phyloP scores from a whole-genome alignment of 2,797 vertebrate genomes.

The Semaprochilodus insignis region DNA sequence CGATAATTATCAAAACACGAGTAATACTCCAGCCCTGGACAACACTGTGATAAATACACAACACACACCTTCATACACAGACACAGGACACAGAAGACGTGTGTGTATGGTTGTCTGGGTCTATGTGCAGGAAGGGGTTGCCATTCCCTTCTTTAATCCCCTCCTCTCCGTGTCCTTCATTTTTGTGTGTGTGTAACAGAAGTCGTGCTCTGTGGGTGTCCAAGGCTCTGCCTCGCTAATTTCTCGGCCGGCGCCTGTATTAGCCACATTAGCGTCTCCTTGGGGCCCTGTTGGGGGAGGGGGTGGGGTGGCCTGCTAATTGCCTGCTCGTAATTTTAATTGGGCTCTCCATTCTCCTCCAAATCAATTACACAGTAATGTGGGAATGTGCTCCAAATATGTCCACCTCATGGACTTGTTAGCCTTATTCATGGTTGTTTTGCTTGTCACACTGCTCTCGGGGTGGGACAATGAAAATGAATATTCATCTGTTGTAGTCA shows the following conservation, averaged over 20 bases:
- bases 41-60: no score
- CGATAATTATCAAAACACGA: no score
- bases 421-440: background rate
- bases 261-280: constrained; percentile 87
- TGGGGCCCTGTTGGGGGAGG: constrained; percentile 82
- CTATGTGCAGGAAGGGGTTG: background rate
- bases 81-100: background rate
- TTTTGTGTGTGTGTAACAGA: background rate
- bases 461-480: no score
- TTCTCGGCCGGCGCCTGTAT: constrained; percentile 77
- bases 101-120: background rate
- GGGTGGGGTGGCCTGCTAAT: constrained; percentile 88
- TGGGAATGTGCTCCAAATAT: constrained; percentile 82
- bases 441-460: background rate
- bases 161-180: background rate
- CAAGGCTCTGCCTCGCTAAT: constrained; percentile 46
- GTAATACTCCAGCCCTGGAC: no score
- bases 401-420: constrained; percentile 65
- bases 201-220: constrained; percentile 13
- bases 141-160: background rate
- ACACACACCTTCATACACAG: no score
- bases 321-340: constrained; percentile 98
- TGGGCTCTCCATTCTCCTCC: constrained; percentile 82
- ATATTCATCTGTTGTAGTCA: no score
- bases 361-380: constrained; percentile 90